phyloP scores from a whole-genome alignment of 2,113 vertebrate genomes.

The Cyphomyrus discorhynchus region DNA sequence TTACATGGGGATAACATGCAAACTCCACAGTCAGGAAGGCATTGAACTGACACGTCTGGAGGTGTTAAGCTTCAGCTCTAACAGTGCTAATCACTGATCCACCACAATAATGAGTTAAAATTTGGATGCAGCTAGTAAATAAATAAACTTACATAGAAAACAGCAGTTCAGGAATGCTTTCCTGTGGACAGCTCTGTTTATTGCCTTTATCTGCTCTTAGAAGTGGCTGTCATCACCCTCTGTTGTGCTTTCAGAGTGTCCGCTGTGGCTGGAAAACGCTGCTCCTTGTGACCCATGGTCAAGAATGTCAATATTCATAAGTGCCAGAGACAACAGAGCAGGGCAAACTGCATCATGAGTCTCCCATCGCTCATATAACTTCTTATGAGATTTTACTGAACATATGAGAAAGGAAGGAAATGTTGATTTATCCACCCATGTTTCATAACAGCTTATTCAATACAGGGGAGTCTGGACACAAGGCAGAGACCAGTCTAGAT shows the following conservation, averaged over 20 bases:
- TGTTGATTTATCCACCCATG: not conserved
- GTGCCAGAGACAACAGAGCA: not conserved
- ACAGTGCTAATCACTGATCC: not conserved
- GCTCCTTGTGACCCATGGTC: not conserved
- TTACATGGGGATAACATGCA: not conserved
- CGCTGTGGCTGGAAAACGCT: not conserved
- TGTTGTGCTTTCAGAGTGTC: not conserved
- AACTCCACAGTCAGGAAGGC: not conserved
- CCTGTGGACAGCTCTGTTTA: not conserved
- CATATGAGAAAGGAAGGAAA: not conserved
- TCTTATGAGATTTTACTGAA: not conserved
- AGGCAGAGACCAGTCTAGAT: not conserved
- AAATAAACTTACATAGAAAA: not conserved
- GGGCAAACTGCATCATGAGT: not conserved
- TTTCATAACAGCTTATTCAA: not conserved
- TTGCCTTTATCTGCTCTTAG: not conserved
- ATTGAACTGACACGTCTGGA: not conserved
- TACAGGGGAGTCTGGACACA: not conserved
- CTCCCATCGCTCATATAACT: not conserved
- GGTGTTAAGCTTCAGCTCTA: not conserved
- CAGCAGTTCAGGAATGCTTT: not conserved
- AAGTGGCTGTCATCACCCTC: not conserved
- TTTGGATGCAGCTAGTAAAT: not conserved
- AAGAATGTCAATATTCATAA: not conserved
- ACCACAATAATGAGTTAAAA: not conserved